Evolutionary conservation across 1,140 invertebrate genomes (phyloP).

Genomic region (Proctacanthus coquilletti): DNA sequence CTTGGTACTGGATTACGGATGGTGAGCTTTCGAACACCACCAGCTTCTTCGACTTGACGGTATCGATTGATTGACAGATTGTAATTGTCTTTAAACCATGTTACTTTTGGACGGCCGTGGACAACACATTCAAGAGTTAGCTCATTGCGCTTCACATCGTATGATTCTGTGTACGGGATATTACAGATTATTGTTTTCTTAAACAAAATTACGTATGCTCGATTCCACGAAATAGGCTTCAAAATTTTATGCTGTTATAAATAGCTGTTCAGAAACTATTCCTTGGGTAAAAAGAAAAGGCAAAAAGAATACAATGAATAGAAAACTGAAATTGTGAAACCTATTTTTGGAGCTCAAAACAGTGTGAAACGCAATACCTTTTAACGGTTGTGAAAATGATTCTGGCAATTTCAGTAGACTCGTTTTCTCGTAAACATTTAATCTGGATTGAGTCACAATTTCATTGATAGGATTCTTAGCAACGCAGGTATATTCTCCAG

Average conservation of each 20-base stretch:
- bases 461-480: conserved; percentile 46
- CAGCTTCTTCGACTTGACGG: conserved; percentile 35
- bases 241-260: too few species aligned
- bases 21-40: conserved; percentile 44
- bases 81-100: conserved; percentile 48
- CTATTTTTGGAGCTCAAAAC: too few species aligned
- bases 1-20: conserved; percentile 38
- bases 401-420: conserved; percentile 11
- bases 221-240: too few species aligned
- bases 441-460: conserved; percentile 38
- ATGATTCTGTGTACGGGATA: conserved; percentile 37
- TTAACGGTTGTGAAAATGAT: neutral
- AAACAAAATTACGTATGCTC: too few species aligned
- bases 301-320: too few species aligned
- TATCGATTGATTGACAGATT: conserved; percentile 38
- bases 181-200: too few species aligned
- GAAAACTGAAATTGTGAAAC: too few species aligned
- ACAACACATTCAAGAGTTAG: conserved; percentile 47
- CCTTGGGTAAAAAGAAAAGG: too few species aligned
- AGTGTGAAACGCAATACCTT: too few species aligned
- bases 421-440: conserved; percentile 36
- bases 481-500: conserved; percentile 34
- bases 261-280: too few species aligned
- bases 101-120: conserved; percentile 40
- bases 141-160: conserved; percentile 33